A percentile compares a stretch with the other conserved stretches of the same genome.
Conservation (phyloP, 2,797 vertebrate species). For the Bradypodion pumilum region DNA sequence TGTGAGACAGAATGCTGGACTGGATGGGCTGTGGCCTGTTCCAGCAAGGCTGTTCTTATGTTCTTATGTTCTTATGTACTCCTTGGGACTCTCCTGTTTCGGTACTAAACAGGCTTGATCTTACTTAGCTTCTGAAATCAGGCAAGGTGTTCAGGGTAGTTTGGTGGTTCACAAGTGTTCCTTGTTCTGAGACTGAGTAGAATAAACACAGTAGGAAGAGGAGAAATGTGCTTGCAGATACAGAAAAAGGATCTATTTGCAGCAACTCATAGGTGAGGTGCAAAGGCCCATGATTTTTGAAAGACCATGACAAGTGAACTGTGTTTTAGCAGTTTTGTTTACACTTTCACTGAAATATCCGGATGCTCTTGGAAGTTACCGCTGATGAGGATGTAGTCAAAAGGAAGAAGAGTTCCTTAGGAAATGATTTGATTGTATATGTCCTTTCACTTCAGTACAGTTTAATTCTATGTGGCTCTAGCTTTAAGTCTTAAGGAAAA, state of each 20-base stretch:
- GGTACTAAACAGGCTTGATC: too few species aligned
- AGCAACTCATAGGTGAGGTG: not conserved
- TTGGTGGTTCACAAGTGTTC: too few species aligned
- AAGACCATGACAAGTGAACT: not conserved
- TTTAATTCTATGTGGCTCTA: slow-evolving; percentile 38
- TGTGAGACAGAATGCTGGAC: too few species aligned
- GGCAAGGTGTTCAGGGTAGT: too few species aligned
- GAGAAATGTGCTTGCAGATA: not conserved
- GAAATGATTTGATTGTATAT: slow-evolving; percentile 39
- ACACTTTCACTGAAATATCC: slow-evolving; percentile 39
- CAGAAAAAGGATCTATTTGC: not conserved
- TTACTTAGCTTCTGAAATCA: too few species aligned
- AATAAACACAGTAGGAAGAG: not conserved
- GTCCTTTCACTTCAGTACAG: slow-evolving; percentile 45
- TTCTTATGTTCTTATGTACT: too few species aligned
- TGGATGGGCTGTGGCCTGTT: too few species aligned
- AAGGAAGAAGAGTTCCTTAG: slow-evolving; percentile 16
- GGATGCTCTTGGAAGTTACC: slow-evolving; percentile 44
- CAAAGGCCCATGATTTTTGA: too few species aligned
- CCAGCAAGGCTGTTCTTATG: too few species aligned
- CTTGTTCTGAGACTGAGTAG: not conserved
- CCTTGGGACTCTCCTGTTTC: too few species aligned
- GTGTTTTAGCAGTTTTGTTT: not conserved
- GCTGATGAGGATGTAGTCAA: slow-evolving; percentile 41
- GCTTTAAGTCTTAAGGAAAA: slow-evolving; percentile 50